Evolutionary conservation across 2,797 vertebrate species (phyloP).

Genomic region (Anabas testudineus): DNA sequence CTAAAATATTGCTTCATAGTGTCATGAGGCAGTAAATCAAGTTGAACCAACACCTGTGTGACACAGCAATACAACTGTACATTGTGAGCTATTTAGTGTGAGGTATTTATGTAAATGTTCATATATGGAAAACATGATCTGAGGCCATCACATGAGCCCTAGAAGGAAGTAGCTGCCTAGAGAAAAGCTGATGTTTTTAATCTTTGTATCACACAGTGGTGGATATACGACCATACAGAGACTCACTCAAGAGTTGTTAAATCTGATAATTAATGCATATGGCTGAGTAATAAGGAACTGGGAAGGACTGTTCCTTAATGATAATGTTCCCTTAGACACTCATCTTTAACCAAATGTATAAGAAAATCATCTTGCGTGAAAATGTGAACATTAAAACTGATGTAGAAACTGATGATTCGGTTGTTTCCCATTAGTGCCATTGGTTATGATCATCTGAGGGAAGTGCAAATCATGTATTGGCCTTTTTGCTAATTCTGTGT

Average conservation of each 20-base stretch:
- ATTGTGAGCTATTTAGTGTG: neutral
- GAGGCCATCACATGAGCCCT: neutral
- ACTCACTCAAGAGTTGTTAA: neutral
- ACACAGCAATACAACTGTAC: constrained; percentile 4
- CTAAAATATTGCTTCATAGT: neutral
- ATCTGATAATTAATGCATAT: neutral
- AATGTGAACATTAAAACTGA: too few species aligned
- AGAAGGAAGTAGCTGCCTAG: neutral
- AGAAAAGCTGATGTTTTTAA: neutral
- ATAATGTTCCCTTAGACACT: too few species aligned
- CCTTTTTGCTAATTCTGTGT: neutral
- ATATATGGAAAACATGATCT: neutral
- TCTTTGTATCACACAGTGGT: neutral
- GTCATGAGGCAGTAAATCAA: neutral
- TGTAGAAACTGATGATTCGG: constrained; percentile 12
- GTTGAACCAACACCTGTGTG: neutral
- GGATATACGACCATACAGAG: neutral
- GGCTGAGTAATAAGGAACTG: too few species aligned
- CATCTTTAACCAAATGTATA: too few species aligned
- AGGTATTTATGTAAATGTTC: neutral
- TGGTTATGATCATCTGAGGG: neutral
- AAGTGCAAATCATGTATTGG: neutral
- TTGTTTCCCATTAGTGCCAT: neutral
- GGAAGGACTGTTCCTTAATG: too few species aligned
- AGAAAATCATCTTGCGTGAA: too few species aligned